A percentile compares a stretch with the other conserved stretches of the same genome.
phyloP scores from a whole-genome alignment of 37 sponge, comb jelly and placozoan genomes.

The Axinella damicornis region DNA sequence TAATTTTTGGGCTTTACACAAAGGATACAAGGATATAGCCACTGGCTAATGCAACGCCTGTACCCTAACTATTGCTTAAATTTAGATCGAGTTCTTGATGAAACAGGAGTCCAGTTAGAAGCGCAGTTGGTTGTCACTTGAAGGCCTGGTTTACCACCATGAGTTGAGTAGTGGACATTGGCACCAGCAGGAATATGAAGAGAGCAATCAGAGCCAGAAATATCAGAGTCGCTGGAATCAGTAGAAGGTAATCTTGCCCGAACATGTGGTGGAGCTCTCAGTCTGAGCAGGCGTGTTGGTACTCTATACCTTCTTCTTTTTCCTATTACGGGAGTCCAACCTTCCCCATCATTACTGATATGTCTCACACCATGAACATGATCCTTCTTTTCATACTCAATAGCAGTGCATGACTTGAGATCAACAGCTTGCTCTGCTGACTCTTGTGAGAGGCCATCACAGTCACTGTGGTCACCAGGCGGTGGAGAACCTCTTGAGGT shows the following conservation, averaged over 20 bases:
- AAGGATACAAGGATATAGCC: no score
- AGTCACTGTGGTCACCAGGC: no score
- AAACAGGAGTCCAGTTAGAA: no score
- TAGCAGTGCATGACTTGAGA: neutral
- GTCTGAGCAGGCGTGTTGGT: neutral
- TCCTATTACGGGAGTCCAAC: slow-evolving; percentile 16
- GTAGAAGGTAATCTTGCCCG: neutral
- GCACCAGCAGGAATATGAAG: slow-evolving; percentile 3
- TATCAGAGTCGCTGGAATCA: neutral
- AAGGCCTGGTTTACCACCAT: no score
- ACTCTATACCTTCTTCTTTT: neutral
- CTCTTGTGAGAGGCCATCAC: no score
- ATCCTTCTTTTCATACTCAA: slow-evolving; percentile 8
- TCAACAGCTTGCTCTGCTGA: neutral
- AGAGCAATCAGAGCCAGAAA: neutral
- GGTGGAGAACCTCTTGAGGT: no score
- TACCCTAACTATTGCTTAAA: no score
- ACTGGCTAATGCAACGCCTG: no score
- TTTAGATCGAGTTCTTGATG: no score
- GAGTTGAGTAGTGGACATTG: neutral
- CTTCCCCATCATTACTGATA: neutral
- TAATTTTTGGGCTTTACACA: no score
- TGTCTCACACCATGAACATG: neutral
- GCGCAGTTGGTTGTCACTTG: no score
- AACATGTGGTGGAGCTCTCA: slow-evolving; percentile 11